These are phyloP conservation scores for Bucorvus abyssinicus DNA, from an alignment of 2,797 vertebrate species.

Conservation along the genomic window DNA sequence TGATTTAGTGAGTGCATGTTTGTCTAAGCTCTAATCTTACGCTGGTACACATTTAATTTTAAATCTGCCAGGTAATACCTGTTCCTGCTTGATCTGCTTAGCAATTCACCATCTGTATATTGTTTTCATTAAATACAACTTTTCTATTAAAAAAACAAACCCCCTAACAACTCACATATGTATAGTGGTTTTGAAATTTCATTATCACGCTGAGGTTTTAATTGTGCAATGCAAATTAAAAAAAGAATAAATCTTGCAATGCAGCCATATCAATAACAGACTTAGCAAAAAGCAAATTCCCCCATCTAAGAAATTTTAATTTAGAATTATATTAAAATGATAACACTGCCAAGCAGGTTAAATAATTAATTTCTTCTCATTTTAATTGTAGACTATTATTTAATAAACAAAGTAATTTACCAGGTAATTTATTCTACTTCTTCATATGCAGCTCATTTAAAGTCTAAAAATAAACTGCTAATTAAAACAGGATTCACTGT, in stretches of 20 bases:
- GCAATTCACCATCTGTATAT: conserved; percentile 50
- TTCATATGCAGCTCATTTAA: conserved; percentile 63
- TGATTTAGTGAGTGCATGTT: conserved; percentile 54
- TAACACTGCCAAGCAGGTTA: conserved; percentile 63
- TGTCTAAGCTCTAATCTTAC: conserved; percentile 46
- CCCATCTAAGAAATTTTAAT: conserved; percentile 64
- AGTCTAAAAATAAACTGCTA: conserved; percentile 72
- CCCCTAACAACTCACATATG: neutral
- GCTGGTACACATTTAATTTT: conserved; percentile 50
- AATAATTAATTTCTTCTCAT: conserved; percentile 71
- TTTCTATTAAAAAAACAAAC: neutral
- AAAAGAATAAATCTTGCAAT: conserved; percentile 71
- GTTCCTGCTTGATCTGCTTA: conserved; percentile 46
- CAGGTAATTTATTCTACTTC: conserved; percentile 71
- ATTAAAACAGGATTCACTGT: conserved; percentile 66
- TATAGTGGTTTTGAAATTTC: conserved; percentile 39
- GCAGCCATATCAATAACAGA: conserved; percentile 73
- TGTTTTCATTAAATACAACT: conserved; percentile 59
- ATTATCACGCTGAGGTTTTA: conserved; percentile 73
- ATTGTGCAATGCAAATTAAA: conserved; percentile 77
- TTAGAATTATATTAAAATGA: conserved; percentile 74
- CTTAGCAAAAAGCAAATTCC: conserved; percentile 67
- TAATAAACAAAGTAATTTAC: conserved; percentile 74
- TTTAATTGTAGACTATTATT: conserved; percentile 75
- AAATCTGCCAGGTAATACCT: conserved; percentile 54